phyloP scores from a whole-genome alignment of 2,888 invertebrate genomes.

The Leptopterna dolabrata region DNA sequence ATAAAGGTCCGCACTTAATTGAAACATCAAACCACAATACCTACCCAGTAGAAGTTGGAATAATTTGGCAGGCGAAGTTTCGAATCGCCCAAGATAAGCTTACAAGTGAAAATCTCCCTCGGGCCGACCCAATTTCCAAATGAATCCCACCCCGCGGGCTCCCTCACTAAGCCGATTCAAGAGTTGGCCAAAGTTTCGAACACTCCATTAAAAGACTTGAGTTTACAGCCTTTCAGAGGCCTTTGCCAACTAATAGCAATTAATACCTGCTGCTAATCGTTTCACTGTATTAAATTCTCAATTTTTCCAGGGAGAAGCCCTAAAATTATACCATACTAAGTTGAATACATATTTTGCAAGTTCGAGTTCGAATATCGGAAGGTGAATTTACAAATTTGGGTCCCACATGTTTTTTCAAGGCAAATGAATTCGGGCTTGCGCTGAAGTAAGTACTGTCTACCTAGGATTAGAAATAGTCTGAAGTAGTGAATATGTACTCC shows the following conservation, averaged over 20 bases:
- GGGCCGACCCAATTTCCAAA: background rate
- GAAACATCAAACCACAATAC: no score
- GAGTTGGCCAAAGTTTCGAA: constrained; percentile 5
- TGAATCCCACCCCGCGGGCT: background rate
- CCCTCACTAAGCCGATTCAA: background rate
- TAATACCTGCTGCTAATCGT: constrained; percentile 4
- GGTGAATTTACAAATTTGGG: no score
- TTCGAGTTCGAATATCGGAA: no score
- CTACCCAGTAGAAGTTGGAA: background rate
- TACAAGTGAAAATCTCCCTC: background rate
- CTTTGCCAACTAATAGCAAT: background rate
- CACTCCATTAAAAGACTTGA: constrained; percentile 20
- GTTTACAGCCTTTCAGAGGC: background rate
- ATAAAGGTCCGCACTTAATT: no score
- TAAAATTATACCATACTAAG: no score
- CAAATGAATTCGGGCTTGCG: no score
- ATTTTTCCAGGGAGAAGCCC: background rate
- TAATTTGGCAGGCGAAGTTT: background rate
- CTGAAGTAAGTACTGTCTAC: no score
- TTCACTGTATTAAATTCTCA: background rate
- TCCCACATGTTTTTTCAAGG: no score
- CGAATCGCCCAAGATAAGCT: background rate
- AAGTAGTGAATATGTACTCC: no score
- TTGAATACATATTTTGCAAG: no score
- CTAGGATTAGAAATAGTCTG: no score